Conservation (phyloP, 2,888 invertebrate species). For the Drosophila buzzatii region DNA sequence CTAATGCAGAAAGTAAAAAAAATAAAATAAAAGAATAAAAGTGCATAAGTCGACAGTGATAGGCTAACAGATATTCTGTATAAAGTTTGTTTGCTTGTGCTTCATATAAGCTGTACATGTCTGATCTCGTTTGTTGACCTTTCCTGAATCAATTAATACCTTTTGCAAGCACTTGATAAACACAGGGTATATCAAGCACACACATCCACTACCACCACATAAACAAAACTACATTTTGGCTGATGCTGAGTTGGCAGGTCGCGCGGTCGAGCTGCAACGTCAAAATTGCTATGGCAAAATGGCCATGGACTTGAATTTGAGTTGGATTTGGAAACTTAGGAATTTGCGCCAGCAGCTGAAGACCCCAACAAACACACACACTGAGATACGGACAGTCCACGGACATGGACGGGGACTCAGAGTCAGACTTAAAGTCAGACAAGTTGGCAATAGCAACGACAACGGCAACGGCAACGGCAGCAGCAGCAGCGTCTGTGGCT, state of each 20-base stretch:
- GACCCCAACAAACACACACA: constrained; percentile 39
- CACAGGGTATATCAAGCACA: constrained; percentile 30
- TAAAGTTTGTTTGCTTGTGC: not conserved
- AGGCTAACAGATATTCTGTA: not conserved
- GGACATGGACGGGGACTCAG: constrained; percentile 15
- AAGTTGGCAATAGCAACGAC: constrained; percentile 64
- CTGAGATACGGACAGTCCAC: constrained; percentile 8
- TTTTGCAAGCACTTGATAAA: not conserved
- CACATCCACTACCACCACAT: not conserved
- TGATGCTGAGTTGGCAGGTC: constrained; percentile 55
- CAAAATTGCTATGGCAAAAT: constrained; percentile 61
- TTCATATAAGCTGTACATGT: not conserved
- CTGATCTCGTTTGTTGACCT: not conserved
- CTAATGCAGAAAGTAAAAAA: constrained; percentile 27
- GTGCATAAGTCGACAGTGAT: not conserved
- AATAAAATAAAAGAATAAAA: constrained; percentile 17
- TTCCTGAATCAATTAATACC: not conserved
- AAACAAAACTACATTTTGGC: not conserved
- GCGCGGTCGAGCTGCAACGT: constrained; percentile 68
- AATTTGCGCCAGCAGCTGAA: constrained; percentile 68
- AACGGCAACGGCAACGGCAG: constrained; percentile 59
- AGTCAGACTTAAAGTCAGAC: constrained; percentile 43
- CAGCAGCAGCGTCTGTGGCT: constrained; percentile 70
- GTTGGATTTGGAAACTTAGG: constrained; percentile 74
- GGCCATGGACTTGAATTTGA: constrained; percentile 71